Base-by-base conservation (phyloP, 2,797 vertebrate species). In the Bucorvus abyssinicus region DNA sequence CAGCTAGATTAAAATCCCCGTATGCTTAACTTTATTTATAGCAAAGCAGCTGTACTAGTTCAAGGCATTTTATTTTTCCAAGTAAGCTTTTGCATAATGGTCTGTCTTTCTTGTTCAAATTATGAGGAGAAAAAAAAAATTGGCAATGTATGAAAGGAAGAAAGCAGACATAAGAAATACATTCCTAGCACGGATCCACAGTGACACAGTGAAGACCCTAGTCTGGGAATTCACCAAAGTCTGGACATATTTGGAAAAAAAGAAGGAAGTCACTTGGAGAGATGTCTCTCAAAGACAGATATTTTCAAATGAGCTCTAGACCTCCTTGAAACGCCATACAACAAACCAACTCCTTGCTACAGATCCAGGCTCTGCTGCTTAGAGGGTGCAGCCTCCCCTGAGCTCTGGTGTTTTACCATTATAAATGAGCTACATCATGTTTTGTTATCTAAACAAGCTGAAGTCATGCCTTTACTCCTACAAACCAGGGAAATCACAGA, bases 181-280 rank as follows among this genome's bases (percentile, higher is more conserved):
- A 94, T 96, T 96, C 94, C 93, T 93, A 44, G 88, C 83, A 93
- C 87, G 91, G 94, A 96, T 89, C 84, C 44, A 36, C 80, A 87
- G 52, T 94, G 95, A 96, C 80, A 91, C 70, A 84, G 57, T 38
- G 81, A 94, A 94, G 83, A 76, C 29, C 20, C 10, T 1, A 64
- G 74, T 79, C 89, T 94, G 83, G 70, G 87, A 96, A 91, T 88
- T 76, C 52, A 88, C 38, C 56, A 14, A 52, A 78, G 74, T 52
- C 74, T 81, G 74, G 60, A 94, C 63, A 64, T 88, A 94, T 84
- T 94, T 90, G 91, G 83, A 94, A 91, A 83, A 93, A 93, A 87
- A 76, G 40, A 4, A 94, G 29, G 60, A 96, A 84, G 63, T n/a
- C 32, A 45, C 50, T 95, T 68, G 38, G 30, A 86, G 49, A 61